phyloP scores from a whole-genome alignment of 2,888 invertebrate genomes.

The Brachycybe producta region DNA sequence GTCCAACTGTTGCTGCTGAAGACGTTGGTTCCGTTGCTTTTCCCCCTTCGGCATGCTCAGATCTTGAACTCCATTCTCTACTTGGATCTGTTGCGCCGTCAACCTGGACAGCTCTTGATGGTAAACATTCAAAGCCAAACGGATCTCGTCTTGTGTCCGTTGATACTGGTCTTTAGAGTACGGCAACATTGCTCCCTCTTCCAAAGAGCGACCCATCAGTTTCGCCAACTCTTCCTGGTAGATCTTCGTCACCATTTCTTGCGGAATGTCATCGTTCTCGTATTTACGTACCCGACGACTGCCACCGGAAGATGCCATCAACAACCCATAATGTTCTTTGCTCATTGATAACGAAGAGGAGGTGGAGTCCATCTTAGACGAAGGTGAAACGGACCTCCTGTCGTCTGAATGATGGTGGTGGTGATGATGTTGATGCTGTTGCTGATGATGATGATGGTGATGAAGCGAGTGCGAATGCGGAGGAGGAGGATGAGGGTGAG shows the following conservation, averaged over 20 bases:
- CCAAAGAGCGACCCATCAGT: constrained; percentile 49
- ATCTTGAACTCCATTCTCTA: constrained; percentile 52
- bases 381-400: constrained; percentile 1
- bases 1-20: neutral
- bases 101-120: constrained; percentile 85
- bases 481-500: constrained; percentile 21
- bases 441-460: constrained; percentile 53
- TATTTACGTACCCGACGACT: constrained; percentile 69
- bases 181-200: constrained; percentile 20
- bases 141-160: constrained; percentile 65
- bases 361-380: constrained; percentile 14
- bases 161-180: constrained; percentile 26
- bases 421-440: constrained; percentile 40
- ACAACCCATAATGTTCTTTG: constrained; percentile 16
- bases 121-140: constrained; percentile 79
- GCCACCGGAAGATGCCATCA: constrained; percentile 19
- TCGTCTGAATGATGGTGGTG: neutral
- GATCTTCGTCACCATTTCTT: constrained; percentile 87
- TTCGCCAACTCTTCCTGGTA: constrained; percentile 92
- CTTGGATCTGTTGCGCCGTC: constrained; percentile 36
- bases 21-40: constrained; percentile 11
- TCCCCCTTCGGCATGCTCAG: constrained; percentile 65
- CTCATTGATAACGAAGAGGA: neutral
- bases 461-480: constrained; percentile 58
- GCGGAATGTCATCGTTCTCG: constrained; percentile 87